Evolutionary conservation across 2,113 vertebrate genomes (phyloP), one percentile per base, ranked within the genome.

Genomic region (Ictalurus furcatus): DNA sequence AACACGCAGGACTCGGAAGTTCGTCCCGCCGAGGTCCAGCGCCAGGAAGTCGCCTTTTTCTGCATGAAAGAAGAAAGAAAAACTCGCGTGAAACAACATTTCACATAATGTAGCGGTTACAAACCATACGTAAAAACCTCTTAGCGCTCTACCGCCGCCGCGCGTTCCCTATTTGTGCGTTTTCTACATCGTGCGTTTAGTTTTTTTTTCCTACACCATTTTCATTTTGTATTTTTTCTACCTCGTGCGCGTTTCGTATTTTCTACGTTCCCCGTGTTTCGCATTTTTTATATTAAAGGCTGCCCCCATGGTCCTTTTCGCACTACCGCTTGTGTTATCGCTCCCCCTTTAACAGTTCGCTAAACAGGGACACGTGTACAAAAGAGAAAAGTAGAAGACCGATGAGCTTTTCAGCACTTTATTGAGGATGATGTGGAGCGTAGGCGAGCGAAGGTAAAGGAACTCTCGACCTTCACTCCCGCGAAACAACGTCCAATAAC

Each of bases 31-130:
- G 0, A 99, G 96, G 85, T 99, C 98, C 88, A 99, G 95, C 0
- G 98, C 97, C 92, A 99, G 85, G 92, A 99, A 99, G 12, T 99
- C 97, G 0, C 98, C 98, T 0, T 97, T 95, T 93, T 99, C 98
- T 99, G 93, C 0, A 25, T 5, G 12, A 87, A 40, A 2, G 85
- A 52, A 44, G 4, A 44, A 6, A 13, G 0, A 65, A 67, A 59
- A 30, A 44, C 14, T 28, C 12, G 30, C 12, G 3, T 69, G 54
- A 73, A 6, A 8, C 30, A 0, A 73, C 16, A 8, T 73, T 37
- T 1, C 34, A 40, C 2, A 37, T 0, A 40, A 73, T 6, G 19
- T 2, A 74, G 28, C 4, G 28, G 28, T 5, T 71, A 34, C 67
- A 71, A 30, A 71, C 16, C 67, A 28, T 11, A 71, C 34, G 13